Percentiles rank a stretch among this genome's conserved stretches.
Evolutionary conservation across 2,113 vertebrate species (phyloP).

Genomic region (Gymnarchus niloticus): DNA sequence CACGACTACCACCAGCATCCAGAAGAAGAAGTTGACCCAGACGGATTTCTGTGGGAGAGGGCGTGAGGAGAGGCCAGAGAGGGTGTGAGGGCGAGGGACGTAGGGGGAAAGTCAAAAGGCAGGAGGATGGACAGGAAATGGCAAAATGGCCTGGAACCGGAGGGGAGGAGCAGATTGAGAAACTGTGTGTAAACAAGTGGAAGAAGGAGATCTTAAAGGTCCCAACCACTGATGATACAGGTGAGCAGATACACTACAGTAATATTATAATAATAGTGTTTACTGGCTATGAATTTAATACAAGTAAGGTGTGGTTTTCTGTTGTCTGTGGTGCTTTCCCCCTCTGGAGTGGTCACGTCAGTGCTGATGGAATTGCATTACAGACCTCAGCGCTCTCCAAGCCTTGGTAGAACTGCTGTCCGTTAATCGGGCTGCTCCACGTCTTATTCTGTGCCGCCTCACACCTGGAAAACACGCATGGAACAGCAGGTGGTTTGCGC

Average conservation of each 20-base stretch:
- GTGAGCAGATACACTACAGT: too few species aligned
- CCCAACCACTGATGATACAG: neutral
- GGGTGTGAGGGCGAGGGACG: neutral
- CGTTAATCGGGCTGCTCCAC: slow-evolving; percentile 57
- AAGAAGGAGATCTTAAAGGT: neutral
- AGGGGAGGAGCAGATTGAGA: too few species aligned
- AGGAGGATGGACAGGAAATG: slow-evolving; percentile 11
- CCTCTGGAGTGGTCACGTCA: neutral
- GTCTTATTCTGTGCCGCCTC: slow-evolving; percentile 54
- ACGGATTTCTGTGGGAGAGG: slow-evolving; percentile 56
- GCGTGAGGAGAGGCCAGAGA: neutral
- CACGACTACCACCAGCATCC: slow-evolving; percentile 63
- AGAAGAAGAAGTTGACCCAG: slow-evolving; percentile 78
- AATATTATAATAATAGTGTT: neutral
- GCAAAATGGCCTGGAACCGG: slow-evolving; percentile 22
- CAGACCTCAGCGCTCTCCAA: slow-evolving; percentile 71
- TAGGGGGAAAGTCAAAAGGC: too few species aligned
- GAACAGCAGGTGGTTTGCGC: too few species aligned
- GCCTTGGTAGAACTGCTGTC: slow-evolving; percentile 62
- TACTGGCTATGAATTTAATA: neutral
- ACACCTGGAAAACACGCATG: slow-evolving; percentile 43
- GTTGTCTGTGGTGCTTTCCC: neutral
- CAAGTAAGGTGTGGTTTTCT: neutral
- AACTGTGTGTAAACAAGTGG: too few species aligned
- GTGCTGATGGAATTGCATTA: slow-evolving; percentile 34